Evolutionary conservation across 64 coral and sea anemone species (phyloP).

Genomic region (Acropora tenuis): DNA sequence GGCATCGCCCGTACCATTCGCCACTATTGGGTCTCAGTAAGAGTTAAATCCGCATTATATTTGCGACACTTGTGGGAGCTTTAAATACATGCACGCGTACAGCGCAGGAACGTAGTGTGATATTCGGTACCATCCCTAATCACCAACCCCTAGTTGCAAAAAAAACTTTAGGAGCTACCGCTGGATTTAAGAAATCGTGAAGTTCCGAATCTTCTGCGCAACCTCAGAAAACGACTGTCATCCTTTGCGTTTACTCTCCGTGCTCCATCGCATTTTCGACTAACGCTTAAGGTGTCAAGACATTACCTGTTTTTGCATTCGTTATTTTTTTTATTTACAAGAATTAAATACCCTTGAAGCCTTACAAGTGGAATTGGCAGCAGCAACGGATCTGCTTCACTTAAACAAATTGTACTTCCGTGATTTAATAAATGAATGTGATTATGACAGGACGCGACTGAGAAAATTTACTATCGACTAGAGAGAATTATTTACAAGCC

Average conservation of each 20-base stretch:
- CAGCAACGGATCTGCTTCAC: background rate
- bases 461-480: constrained; percentile 21
- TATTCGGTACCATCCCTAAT: too few species aligned
- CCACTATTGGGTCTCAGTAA: rapidly evolving
- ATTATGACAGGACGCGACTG: background rate
- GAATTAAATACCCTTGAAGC: constrained; percentile 15
- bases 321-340: constrained; percentile 29
- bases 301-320: too few species aligned
- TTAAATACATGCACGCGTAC: background rate
- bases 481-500: constrained; percentile 14
- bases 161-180: too few species aligned
- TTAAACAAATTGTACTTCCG: background rate
- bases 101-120: background rate
- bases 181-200: too few species aligned
- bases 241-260: too few species aligned
- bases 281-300: too few species aligned
- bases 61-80: constrained; percentile 12
- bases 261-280: too few species aligned
- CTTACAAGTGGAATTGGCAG: background rate
- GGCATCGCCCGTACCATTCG: constrained; percentile 79
- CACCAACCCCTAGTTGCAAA: too few species aligned
- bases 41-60: background rate
- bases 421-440: background rate
- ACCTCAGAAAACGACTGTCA: too few species aligned
- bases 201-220: too few species aligned